A percentile compares a stretch with the other conserved stretches of the same genome.
Conservation (phyloP, 2,797 vertebrate genomes). For the Mus spretus region DNA sequence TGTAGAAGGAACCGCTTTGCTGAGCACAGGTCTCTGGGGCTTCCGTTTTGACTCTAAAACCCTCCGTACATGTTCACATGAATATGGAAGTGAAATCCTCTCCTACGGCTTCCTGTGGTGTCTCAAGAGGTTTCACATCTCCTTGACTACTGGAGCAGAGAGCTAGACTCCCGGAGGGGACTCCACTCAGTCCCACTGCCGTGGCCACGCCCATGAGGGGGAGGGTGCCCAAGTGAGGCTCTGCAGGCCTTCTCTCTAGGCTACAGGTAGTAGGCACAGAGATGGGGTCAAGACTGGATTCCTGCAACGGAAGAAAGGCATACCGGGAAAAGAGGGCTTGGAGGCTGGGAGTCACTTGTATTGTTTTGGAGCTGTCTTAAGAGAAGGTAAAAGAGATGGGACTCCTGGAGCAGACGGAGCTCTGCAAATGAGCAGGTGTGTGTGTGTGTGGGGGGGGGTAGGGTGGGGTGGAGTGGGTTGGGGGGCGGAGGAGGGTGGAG, state of each 20-base stretch:
- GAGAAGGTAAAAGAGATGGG: conserved; percentile 26
- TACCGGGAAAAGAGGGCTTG: background rate
- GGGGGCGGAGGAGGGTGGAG: background rate
- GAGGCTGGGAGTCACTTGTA: background rate
- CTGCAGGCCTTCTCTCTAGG: rapidly evolving
- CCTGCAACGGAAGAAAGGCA: background rate
- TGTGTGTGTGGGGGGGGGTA: background rate
- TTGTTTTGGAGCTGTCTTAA: conserved; percentile 1
- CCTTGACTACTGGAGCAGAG: conserved; percentile 51
- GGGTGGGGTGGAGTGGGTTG: background rate
- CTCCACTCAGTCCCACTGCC: rapidly evolving
- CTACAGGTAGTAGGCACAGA: background rate
- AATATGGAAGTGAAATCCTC: conserved; percentile 79
- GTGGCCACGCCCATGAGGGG: rapidly evolving
- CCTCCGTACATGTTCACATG: background rate
- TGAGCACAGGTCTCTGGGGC: conserved; percentile 47
- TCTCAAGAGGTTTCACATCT: conserved; percentile 74
- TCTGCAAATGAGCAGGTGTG: too few species aligned
- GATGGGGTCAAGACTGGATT: background rate
- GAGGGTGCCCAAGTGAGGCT: background rate
- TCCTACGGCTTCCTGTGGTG: conserved; percentile 36
- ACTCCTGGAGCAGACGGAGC: background rate
- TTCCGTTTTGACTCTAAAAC: conserved; percentile 61
- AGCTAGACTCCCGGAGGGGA: background rate
- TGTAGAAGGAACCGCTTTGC: background rate